Conservation (phyloP, 2,888 invertebrate genomes). For the Cheiracanthium punctorium region DNA sequence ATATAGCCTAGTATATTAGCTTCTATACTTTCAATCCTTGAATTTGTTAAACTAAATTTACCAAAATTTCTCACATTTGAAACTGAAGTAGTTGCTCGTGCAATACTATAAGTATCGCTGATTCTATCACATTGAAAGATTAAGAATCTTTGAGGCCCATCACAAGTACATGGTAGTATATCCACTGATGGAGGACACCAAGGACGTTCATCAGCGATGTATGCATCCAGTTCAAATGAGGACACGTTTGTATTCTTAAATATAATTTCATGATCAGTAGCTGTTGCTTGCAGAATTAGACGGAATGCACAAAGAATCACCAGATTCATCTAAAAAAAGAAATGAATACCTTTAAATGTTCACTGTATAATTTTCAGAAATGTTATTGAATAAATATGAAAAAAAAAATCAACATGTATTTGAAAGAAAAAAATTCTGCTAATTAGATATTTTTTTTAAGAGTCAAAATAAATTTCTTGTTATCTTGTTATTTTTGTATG, state of each 20-base stretch:
- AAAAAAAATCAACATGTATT: too few species aligned
- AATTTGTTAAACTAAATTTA: slow-evolving; percentile 68
- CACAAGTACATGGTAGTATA: slow-evolving; percentile 62
- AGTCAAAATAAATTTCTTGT: neutral
- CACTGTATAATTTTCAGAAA: neutral
- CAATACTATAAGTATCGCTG: slow-evolving; percentile 38
- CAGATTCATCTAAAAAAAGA: neutral
- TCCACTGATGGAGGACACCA: slow-evolving; percentile 57
- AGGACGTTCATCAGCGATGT: slow-evolving; percentile 33
- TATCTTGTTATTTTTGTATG: neutral
- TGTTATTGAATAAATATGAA: too few species aligned
- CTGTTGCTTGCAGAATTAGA: neutral
- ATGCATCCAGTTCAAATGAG: slow-evolving; percentile 21
- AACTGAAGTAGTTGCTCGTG: slow-evolving; percentile 31
- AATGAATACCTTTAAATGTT: neutral
- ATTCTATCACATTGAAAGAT: slow-evolving; percentile 60
- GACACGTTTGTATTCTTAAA: neutral
- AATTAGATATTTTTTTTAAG: neutral
- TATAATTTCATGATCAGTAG: neutral
- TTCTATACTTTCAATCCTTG: slow-evolving; percentile 47
- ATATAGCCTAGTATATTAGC: slow-evolving; percentile 36
- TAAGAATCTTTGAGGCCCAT: slow-evolving; percentile 61
- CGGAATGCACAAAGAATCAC: neutral
- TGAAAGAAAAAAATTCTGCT: too few species aligned
- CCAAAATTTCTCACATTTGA: slow-evolving; percentile 44